Base-by-base conservation (phyloP, 2,888 invertebrate genomes). In the Drosophila recens region DNA sequence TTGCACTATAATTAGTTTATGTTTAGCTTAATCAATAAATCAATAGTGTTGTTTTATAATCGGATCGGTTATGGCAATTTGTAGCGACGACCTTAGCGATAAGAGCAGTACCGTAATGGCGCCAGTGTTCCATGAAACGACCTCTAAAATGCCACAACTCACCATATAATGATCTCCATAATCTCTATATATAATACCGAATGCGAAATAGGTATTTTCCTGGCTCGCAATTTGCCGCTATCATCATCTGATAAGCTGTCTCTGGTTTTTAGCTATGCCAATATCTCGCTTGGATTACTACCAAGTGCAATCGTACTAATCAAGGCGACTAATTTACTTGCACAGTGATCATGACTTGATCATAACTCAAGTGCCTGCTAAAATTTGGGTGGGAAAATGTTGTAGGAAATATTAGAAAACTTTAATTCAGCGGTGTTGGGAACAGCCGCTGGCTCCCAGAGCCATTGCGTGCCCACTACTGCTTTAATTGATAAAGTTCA, bases 81-180 rank as follows among this genome's bases (percentile, higher is more conserved):
- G 20, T 38, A 49, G 20, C 17, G 58, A 49, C 42, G 51, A 59
- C 45, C 27, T 20, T 27, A 33, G 48, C 40, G 84, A 80, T 83
- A 72, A 59, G 59, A 67, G 59, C 23, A 45, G 48, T 20, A 30
- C 45, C 33, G 42, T 59, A 27, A 34, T 63, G 56, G 38, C 62
- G 52, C 66, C 70, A 82, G 67, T 90, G 85, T 80, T 48, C 90
- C 90, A 88, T 90, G 88, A 85, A 85, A 90, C 59, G 85, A 88
- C 85, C 85, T 89, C 90, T 88, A 85, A 75, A 59, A 53, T 66
- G 65, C 66, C 53, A 53, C 45, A 56, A 59, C 38, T 20, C 17
- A 46, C 27, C 51, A 58, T 46, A 58, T 46, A 36, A 46, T 49
- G 57, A 62, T 51, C 63, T 53, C 51, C 61, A 58, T 33, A 38